Evolutionary conservation across 2,113 vertebrate genomes (phyloP).

Genomic region (Perca flavescens): DNA sequence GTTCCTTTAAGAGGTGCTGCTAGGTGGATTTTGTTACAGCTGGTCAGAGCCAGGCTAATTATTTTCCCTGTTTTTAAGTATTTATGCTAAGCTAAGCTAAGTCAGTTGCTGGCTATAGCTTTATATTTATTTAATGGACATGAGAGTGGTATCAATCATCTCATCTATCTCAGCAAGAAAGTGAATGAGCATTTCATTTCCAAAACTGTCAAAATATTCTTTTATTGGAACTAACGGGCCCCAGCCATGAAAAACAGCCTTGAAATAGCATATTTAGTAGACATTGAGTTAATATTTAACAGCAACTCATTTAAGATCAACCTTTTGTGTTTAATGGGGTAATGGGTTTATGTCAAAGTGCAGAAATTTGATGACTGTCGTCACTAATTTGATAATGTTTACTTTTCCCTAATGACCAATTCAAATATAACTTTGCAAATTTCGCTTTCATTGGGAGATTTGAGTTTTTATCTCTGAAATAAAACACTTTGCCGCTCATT

Average conservation of each 20-base stretch:
- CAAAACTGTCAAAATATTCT: background rate
- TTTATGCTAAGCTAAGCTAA: too few species aligned
- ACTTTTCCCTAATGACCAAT: background rate
- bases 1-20: too few species aligned
- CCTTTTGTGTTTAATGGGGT: background rate
- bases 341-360: background rate
- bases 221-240: background rate
- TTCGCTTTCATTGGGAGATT: background rate
- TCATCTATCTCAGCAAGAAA: background rate
- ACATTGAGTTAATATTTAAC: background rate
- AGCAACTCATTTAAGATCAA: background rate
- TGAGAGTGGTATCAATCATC: background rate
- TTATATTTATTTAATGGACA: background rate
- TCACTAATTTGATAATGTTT: conserved; percentile 21
- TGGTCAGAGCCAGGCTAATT: too few species aligned
- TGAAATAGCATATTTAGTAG: background rate
- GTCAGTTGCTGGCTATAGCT: too few species aligned
- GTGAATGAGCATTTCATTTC: background rate
- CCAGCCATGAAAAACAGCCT: background rate
- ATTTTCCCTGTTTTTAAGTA: too few species aligned
- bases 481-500: background rate
- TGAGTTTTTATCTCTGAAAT: background rate
- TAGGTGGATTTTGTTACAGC: too few species aligned
- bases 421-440: background rate
- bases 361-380: background rate